Percentiles rank a stretch among this genome's conserved stretches.
phyloP scores from a whole-genome alignment of 2,113 vertebrate species.

The Acrocephalus kingi region DNA sequence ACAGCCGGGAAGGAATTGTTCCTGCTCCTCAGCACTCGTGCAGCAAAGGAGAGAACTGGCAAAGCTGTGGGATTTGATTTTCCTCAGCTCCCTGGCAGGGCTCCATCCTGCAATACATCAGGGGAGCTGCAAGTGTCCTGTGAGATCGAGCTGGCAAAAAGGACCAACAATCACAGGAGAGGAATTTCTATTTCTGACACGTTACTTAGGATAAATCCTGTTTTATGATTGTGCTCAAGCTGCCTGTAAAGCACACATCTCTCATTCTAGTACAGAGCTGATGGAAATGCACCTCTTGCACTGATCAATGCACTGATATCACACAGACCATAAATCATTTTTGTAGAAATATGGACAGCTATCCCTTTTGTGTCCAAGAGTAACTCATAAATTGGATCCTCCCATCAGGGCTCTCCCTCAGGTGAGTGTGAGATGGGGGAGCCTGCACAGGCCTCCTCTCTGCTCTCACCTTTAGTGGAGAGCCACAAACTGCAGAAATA shows the following conservation, averaged over 20 bases:
- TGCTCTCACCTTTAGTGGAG: background rate
- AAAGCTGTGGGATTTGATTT: background rate
- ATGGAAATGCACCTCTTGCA: background rate
- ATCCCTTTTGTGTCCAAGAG: background rate
- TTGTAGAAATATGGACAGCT: background rate
- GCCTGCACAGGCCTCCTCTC: background rate
- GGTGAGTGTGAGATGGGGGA: accelerated
- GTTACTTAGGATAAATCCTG: background rate
- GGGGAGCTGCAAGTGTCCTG: background rate
- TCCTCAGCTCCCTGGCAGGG: background rate
- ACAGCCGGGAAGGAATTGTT: conserved; percentile 13
- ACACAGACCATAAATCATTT: background rate
- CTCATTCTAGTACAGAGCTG: background rate
- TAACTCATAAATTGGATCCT: background rate
- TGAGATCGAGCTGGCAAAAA: conserved; percentile 12
- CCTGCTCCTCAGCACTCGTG: background rate
- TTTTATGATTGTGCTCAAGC: background rate
- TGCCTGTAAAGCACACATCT: background rate
- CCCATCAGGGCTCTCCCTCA: background rate
- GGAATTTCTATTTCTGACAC: background rate
- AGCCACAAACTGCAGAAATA: background rate
- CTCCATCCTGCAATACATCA: background rate
- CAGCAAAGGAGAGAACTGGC: conserved; percentile 8
- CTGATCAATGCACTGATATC: background rate
- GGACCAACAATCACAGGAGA: background rate